A percentile compares a stretch with the other conserved stretches of the same genome.
These are phyloP conservation scores for Hypselothyrea guttata DNA, from an alignment of 2,888 invertebrate genomes.

Conservation along the genomic window DNA sequence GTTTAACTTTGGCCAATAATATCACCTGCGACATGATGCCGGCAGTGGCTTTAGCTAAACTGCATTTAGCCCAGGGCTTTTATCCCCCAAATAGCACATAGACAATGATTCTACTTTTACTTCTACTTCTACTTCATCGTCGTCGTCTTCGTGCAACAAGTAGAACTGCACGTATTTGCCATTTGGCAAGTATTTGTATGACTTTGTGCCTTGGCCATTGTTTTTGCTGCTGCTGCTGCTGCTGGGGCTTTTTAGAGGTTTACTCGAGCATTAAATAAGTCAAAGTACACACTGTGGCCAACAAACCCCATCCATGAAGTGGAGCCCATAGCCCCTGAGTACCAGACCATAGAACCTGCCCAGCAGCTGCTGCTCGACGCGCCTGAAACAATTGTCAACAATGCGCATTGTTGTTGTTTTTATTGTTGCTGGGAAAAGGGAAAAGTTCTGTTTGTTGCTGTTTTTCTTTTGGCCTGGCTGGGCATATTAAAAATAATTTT, in stretches of 20 bases:
- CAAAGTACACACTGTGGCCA: constrained; percentile 49
- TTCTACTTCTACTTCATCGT: too few relatives aligned
- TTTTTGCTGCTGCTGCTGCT: constrained; percentile 24
- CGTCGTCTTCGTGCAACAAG: constrained; percentile 56
- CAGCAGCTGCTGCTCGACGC: constrained; percentile 42
- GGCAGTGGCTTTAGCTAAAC: constrained; percentile 44
- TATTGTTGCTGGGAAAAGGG: constrained; percentile 42
- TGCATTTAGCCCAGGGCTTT: constrained; percentile 48
- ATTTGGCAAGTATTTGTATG: constrained; percentile 68
- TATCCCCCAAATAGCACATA: constrained; percentile 15
- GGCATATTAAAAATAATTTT: constrained; percentile 57
- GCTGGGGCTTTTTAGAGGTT: constrained; percentile 61
- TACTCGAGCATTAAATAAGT: constrained; percentile 76
- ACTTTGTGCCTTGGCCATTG: constrained; percentile 56
- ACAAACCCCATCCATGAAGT: neutral
- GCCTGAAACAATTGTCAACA: constrained; percentile 69
- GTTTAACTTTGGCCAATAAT: constrained; percentile 71
- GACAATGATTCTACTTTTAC: constrained; percentile 1
- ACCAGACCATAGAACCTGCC: neutral
- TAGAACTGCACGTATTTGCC: constrained; percentile 68
- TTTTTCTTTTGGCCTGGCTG: constrained; percentile 43
- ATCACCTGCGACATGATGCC: constrained; percentile 62
- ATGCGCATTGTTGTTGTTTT: constrained; percentile 62
- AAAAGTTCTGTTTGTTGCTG: constrained; percentile 31
- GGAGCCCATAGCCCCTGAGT: too few relatives aligned